A percentile compares a stretch with the other conserved stretches of the same genome.
Evolutionary conservation across 1,140 invertebrate species (phyloP).

Genomic region (Hyphantria cunea): DNA sequence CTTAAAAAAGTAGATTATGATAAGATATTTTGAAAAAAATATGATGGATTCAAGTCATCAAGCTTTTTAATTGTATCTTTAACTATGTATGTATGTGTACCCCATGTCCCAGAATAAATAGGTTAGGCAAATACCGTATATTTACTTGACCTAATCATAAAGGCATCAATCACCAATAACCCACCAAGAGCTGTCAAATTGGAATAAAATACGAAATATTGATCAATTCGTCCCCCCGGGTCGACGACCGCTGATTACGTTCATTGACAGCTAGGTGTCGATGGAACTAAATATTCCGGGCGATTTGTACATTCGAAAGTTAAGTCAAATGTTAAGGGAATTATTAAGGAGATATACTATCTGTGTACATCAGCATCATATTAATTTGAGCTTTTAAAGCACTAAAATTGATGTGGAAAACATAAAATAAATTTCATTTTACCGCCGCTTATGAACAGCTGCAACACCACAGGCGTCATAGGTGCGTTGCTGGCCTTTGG

Average conservation of each 20-base stretch:
- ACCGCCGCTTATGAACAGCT: too few species aligned
- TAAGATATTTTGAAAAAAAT: too few species aligned
- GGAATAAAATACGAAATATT: conserved; percentile 68
- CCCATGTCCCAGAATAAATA: too few species aligned
- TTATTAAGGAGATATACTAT: neutral
- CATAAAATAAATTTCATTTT: too few species aligned
- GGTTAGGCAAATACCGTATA: neutral
- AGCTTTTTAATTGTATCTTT: too few species aligned
- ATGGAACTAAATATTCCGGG: conserved; percentile 30
- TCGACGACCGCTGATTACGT: conserved; percentile 63
- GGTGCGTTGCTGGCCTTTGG: too few species aligned
- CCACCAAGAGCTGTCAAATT: conserved; percentile 50
- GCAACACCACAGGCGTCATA: too few species aligned
- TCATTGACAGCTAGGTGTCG: conserved; percentile 52
- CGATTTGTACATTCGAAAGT: conserved; percentile 16
- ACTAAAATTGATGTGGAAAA: too few species aligned
- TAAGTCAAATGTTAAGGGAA: conserved; percentile 2
- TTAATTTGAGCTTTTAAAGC: too few species aligned
- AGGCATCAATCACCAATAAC: conserved; percentile 9
- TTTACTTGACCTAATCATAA: neutral
- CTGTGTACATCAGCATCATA: too few species aligned
- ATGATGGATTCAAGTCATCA: too few species aligned
- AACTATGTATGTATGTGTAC: neutral
- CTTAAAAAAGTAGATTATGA: too few species aligned
- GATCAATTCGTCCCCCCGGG: conserved; percentile 52